Percentiles rank a stretch among this genome's conserved stretches.
Evolutionary conservation across 2,888 invertebrate species (phyloP).

Genomic region (Cheilosia vulpina): DNA sequence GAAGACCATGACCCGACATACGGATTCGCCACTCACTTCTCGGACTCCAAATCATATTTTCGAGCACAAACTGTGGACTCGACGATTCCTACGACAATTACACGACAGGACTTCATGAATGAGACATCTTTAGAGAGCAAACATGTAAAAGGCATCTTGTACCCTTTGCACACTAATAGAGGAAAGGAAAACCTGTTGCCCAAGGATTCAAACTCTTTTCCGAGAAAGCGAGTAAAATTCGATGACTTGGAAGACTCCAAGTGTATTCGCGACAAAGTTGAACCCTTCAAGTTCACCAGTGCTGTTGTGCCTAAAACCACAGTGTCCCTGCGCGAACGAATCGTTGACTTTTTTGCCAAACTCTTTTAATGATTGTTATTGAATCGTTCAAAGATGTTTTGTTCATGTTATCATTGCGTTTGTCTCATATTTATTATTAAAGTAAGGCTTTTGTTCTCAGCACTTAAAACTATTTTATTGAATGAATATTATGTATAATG

Average conservation of each 20-base stretch:
- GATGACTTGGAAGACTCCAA: conserved; percentile 77
- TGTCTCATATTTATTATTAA: conserved; percentile 39
- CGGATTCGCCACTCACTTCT: conserved; percentile 81
- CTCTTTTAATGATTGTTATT: conserved; percentile 79
- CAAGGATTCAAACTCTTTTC: conserved; percentile 51
- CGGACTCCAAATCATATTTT: conserved; percentile 82
- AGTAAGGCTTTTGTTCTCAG: conserved; percentile 23
- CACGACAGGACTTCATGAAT: conserved; percentile 78
- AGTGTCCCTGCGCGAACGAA: conserved; percentile 79
- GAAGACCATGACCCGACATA: conserved; percentile 80
- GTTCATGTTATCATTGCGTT: conserved; percentile 25
- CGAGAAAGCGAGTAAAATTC: conserved; percentile 82
- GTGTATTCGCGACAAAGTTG: conserved; percentile 18
- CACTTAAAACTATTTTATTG: conserved; percentile 1
- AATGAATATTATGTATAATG: too few relatives aligned
- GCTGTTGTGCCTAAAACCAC: conserved; percentile 23
- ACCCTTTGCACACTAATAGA: conserved; percentile 78
- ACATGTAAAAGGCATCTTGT: conserved; percentile 79
- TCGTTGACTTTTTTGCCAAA: conserved; percentile 82
- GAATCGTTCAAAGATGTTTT: not conserved
- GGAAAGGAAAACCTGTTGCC: conserved; percentile 67
- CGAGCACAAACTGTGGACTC: conserved; percentile 82
- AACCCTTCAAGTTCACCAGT: conserved; percentile 56
- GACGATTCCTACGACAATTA: conserved; percentile 80
- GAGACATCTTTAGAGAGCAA: conserved; percentile 61